A percentile compares a stretch with the other conserved stretches of the same genome.
Conservation (phyloP, 2,888 invertebrate genomes). For the Sialis lutaria region DNA sequence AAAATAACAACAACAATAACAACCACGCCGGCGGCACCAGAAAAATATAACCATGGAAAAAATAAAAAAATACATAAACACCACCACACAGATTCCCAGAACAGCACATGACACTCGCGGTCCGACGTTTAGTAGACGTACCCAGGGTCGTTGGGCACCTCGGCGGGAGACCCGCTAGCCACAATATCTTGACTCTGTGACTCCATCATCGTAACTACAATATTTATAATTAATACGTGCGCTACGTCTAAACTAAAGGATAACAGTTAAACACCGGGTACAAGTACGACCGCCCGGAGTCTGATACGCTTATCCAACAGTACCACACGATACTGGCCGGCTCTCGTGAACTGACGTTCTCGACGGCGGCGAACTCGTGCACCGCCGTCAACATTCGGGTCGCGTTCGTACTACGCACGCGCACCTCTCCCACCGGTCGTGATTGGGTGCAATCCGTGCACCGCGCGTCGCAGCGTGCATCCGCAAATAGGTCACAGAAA, state of each 20-base stretch:
- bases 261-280: slow-evolving; percentile 25
- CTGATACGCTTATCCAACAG: slow-evolving; percentile 38
- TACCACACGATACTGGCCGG: slow-evolving; percentile 52
- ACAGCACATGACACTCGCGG: slow-evolving; percentile 3
- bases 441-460: slow-evolving; percentile 30
- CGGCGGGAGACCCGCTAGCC: slow-evolving; percentile 64
- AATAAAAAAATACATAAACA: too few relatives aligned
- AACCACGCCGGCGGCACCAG: too few relatives aligned
- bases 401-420: slow-evolving; percentile 17
- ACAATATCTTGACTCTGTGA: slow-evolving; percentile 62
- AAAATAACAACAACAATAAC: too few relatives aligned
- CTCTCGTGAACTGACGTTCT: slow-evolving; percentile 21
- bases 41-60: too few relatives aligned
- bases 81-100: not conserved
- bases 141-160: slow-evolving; percentile 92
- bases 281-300: slow-evolving; percentile 40
- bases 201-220: slow-evolving; percentile 35
- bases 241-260: slow-evolving; percentile 30
- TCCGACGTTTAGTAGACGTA: slow-evolving; percentile 28
- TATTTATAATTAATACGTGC: slow-evolving; percentile 16
- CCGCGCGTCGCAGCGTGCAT: slow-evolving; percentile 20
- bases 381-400: slow-evolving; percentile 21
- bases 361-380: slow-evolving; percentile 19
- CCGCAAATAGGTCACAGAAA: not conserved
- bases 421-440: slow-evolving; percentile 23